Evolutionary conservation across 2,888 invertebrate species (phyloP).

Genomic region (Ichneumoninae sp.): DNA sequence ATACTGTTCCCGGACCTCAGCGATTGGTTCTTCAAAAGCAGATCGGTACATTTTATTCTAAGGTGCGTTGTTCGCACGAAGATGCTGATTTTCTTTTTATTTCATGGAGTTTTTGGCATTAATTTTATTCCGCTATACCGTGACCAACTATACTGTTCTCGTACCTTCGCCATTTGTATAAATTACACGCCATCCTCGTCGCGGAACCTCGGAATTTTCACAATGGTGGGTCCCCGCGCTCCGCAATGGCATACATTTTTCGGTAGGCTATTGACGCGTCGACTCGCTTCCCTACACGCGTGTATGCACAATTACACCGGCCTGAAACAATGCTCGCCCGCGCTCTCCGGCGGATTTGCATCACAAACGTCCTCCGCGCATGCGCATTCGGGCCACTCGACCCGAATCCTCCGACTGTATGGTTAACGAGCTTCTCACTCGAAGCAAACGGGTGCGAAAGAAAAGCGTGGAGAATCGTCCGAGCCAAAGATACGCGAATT

Average conservation of each 20-base stretch:
- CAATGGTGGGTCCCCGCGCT: slow-evolving; percentile 40
- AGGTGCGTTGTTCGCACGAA: no score
- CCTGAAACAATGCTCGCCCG: slow-evolving; percentile 56
- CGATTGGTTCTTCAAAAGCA: no score
- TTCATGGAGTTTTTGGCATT: background rate
- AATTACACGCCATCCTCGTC: slow-evolving; percentile 32
- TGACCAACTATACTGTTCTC: background rate
- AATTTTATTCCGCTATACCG: background rate
- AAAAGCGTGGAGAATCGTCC: slow-evolving; percentile 40
- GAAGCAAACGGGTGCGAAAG: slow-evolving; percentile 12
- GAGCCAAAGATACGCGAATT: slow-evolving; percentile 17
- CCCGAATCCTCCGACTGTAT: slow-evolving; percentile 52
- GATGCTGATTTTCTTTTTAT: no score
- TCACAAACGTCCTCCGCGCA: slow-evolving; percentile 51
- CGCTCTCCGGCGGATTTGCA: slow-evolving; percentile 51
- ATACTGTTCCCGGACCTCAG: background rate
- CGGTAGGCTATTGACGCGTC: slow-evolving; percentile 49
- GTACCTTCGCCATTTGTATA: background rate
- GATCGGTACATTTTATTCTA: background rate
- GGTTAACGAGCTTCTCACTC: slow-evolving; percentile 34
- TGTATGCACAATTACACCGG: slow-evolving; percentile 32
- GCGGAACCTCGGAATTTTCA: slow-evolving; percentile 38
- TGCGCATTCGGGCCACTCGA: slow-evolving; percentile 52
- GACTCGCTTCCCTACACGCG: slow-evolving; percentile 16
- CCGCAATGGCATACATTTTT: slow-evolving; percentile 43